These are phyloP conservation scores for Lordiphosa mommai DNA, from an alignment of 1,140 invertebrate species.

Conservation along the genomic window DNA sequence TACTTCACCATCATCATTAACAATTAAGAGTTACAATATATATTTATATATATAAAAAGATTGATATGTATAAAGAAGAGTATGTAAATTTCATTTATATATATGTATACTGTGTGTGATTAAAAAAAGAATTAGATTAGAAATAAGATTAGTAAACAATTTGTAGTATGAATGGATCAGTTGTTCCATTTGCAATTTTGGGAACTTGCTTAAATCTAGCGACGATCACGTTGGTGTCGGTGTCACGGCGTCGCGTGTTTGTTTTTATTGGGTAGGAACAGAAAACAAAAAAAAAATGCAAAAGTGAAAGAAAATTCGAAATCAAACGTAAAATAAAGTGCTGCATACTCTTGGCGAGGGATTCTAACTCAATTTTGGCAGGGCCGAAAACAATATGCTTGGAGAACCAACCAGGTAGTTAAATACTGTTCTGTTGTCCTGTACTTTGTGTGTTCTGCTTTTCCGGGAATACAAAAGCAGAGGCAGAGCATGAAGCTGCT, in stretches of 20 bases:
- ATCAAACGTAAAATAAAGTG: too few species aligned
- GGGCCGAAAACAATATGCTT: too few species aligned
- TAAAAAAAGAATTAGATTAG: conserved; percentile 70
- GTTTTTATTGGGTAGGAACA: too few species aligned
- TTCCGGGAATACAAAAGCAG: too few species aligned
- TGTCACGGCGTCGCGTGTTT: conserved; percentile 19
- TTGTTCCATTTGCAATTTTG: conserved; percentile 23
- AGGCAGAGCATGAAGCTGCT: too few species aligned
- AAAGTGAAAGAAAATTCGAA: too few species aligned
- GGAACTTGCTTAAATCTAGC: conserved; percentile 29
- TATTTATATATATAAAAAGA: conserved; percentile 41
- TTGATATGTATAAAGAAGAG: conserved; percentile 31
- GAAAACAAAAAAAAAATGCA: too few species aligned
- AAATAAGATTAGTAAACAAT: conserved; percentile 75
- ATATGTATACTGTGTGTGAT: conserved; percentile 70
- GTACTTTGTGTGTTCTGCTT: too few species aligned
- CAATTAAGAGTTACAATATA: conserved; percentile 64
- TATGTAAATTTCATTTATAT: conserved; percentile 7
- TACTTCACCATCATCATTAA: conserved; percentile 79
- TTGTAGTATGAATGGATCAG: conserved; percentile 30
- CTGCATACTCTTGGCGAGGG: too few species aligned
- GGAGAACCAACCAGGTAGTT: too few species aligned
- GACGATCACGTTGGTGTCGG: conserved; percentile 35
- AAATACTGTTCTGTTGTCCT: too few species aligned
- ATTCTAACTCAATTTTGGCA: too few species aligned